Percentiles rank a stretch among this genome's conserved stretches.
phyloP scores from a whole-genome alignment of 2,113 vertebrate genomes.

The Dasyurus viverrinus region DNA sequence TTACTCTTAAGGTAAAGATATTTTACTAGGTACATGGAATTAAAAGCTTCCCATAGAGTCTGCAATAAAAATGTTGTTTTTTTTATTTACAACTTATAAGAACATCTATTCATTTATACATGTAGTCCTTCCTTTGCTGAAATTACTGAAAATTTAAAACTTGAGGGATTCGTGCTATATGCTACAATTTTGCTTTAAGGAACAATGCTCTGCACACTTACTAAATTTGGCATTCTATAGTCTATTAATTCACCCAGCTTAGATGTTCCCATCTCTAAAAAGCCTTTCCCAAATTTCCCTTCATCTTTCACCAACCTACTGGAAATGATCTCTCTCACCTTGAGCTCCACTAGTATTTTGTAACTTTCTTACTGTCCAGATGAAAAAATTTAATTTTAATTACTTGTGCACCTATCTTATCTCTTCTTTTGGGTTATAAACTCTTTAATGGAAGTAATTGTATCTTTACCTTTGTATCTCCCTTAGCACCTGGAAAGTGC shows the following conservation, averaged over 20 bases:
- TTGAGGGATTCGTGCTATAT: slow-evolving; percentile 10
- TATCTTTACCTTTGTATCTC: neutral
- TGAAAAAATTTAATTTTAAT: neutral
- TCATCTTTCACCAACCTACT: neutral
- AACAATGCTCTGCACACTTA: neutral
- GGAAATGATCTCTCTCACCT: neutral
- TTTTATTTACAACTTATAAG: slow-evolving; percentile 34
- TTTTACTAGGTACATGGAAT: slow-evolving; percentile 26
- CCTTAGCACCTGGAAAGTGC: neutral
- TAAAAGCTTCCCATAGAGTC: slow-evolving; percentile 16
- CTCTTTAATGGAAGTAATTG: neutral
- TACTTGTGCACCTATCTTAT: neutral
- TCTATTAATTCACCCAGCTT: neutral
- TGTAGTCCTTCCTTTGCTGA: neutral
- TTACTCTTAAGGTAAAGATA: slow-evolving; percentile 32
- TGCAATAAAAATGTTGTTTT: slow-evolving; percentile 40
- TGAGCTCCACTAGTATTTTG: neutral
- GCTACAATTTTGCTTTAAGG: slow-evolving; percentile 24
- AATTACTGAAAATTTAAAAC: slow-evolving; percentile 23
- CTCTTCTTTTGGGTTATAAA: neutral
- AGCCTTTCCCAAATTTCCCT: neutral
- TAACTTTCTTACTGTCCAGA: neutral
- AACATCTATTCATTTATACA: neutral
- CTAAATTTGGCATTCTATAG: neutral
- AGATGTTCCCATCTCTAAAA: neutral